A percentile compares a stretch with the other conserved stretches of the same genome.
Conservation (phyloP, 2,113 vertebrate species). For the Porphyrio hochstetteri region DNA sequence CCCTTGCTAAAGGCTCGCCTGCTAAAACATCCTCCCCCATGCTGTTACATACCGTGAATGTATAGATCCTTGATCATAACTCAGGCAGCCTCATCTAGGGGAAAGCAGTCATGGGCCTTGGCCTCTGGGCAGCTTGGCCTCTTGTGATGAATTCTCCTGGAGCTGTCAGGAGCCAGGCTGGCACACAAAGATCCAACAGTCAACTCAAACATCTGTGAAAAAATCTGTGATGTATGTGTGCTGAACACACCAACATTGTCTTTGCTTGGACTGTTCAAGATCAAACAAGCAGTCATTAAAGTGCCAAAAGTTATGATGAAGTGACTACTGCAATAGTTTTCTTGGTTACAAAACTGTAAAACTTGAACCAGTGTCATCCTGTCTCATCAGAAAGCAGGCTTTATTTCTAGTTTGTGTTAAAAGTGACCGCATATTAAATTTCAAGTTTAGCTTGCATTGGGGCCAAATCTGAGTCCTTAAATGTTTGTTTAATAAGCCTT, state of each 20-base stretch:
- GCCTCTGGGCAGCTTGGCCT: not conserved
- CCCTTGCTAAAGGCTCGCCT: not conserved
- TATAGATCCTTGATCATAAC: not conserved
- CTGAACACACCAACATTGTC: not conserved
- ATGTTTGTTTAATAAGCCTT: not conserved
- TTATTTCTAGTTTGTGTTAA: not conserved
- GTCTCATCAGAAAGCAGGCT: not conserved
- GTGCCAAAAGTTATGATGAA: not conserved
- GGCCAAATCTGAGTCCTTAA: not conserved
- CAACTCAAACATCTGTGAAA: not conserved
- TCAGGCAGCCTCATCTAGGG: rapidly evolving
- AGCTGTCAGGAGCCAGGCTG: not conserved
- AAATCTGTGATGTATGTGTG: rapidly evolving
- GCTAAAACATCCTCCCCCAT: not conserved
- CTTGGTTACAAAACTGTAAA: not conserved
- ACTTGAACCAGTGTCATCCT: not conserved
- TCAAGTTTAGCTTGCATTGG: not conserved
- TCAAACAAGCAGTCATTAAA: not conserved
- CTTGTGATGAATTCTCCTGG: not conserved
- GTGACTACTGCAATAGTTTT: not conserved
- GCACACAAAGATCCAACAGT: not conserved
- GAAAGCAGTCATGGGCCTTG: not conserved
- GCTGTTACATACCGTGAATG: not conserved
- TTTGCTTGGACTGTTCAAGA: not conserved
- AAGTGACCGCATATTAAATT: not conserved